Evolutionary conservation across 1,140 invertebrate species (phyloP).

Genomic region (Zaprionus ghesquierei): DNA sequence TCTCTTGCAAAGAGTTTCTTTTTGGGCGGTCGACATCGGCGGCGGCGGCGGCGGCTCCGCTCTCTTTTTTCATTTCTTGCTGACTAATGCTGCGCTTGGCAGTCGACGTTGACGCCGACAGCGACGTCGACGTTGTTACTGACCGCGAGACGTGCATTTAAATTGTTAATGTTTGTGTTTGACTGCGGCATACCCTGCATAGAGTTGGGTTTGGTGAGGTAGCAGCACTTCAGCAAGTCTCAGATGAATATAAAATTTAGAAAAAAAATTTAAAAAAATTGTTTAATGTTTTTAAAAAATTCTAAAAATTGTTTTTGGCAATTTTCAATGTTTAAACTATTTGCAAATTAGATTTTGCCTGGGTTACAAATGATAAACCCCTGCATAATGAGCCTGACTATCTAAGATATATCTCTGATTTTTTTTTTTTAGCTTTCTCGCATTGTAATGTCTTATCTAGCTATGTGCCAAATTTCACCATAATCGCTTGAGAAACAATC

Average conservation of each 20-base stretch:
- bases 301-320: too few species aligned
- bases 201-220: background rate
- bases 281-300: background rate
- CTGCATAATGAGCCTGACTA: too few species aligned
- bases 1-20: conserved; percentile 65
- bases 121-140: conserved; percentile 3
- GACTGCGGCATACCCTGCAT: conserved; percentile 33
- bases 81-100: conserved; percentile 43
- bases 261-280: background rate
- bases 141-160: conserved; percentile 57
- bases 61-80: conserved; percentile 59
- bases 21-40: too few species aligned
- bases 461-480: background rate
- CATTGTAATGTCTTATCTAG: background rate
- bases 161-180: conserved; percentile 33
- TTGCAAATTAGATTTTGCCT: too few species aligned
- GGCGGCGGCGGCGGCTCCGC: conserved; percentile 40
- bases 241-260: background rate
- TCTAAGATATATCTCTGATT: background rate
- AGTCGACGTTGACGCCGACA: conserved; percentile 11
- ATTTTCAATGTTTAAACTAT: too few species aligned
- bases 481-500: background rate
- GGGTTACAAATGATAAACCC: too few species aligned
- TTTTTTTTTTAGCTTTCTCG: background rate
- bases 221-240: background rate